Evolutionary conservation across 2,797 vertebrate genomes (phyloP).

Genomic region (Trematomus bernacchii): DNA sequence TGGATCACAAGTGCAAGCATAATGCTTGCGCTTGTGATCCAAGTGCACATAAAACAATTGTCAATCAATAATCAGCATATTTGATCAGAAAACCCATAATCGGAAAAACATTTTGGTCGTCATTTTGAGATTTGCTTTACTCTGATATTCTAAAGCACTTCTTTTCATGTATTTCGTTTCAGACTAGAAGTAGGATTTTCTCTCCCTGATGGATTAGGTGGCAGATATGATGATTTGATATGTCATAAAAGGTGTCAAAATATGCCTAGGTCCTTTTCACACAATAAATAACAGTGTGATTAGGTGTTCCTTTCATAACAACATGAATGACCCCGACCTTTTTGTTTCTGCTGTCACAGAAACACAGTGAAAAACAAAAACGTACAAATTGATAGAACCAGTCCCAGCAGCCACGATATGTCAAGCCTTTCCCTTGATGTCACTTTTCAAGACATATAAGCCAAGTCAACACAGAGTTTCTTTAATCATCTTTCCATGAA

Average conservation of each 20-base stretch:
- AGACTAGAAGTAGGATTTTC: too few relatives aligned
- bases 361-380: not conserved
- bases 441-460: constrained; percentile 9
- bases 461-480: constrained; percentile 12
- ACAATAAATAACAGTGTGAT: not conserved
- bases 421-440: constrained; percentile 21
- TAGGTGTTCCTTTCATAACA: constrained; percentile 5
- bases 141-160: too few relatives aligned
- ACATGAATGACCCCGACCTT: not conserved
- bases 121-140: too few relatives aligned
- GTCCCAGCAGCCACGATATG: constrained; percentile 13
- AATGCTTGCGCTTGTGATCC: not conserved
- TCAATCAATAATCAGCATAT: not conserved
- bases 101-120: too few relatives aligned
- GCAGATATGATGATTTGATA: too few relatives aligned
- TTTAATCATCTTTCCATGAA: constrained; percentile 43
- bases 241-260: too few relatives aligned
- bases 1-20: not conserved
- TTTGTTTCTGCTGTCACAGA: not conserved
- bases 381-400: not conserved
- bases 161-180: too few relatives aligned
- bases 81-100: not conserved
- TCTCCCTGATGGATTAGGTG: too few relatives aligned
- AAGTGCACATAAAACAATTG: too few relatives aligned
- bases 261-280: too few relatives aligned